Evolutionary conservation across 37 sponge, comb jelly and placozoan genomes (phyloP), one percentile per base, ranked within the genome.

Genomic region (Ianthella basta): DNA sequence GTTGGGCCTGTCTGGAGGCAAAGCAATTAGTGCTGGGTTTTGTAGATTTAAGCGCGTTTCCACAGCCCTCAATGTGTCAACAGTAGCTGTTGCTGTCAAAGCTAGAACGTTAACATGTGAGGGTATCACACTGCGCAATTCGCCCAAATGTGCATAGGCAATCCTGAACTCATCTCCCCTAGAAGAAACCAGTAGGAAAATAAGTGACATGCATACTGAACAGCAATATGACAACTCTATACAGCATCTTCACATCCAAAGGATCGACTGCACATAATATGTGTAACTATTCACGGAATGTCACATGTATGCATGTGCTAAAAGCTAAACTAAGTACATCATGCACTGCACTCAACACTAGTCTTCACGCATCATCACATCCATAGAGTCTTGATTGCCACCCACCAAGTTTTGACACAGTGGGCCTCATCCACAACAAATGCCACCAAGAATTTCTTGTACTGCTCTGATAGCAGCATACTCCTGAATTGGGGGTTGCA

Each of bases 401-500:
- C 79, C 12, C 23, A 81, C 85, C 89, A 88, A 25, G 60, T 66
- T 74, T 61, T 88, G 12, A 88, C 81, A 35, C 89, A 88, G 72
- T 88, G 89, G 1, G 89, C 81, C 63, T 88, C 89, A 88, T 88
- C 89, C 1, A 88, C 77, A 30, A 73, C 85, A 55, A 88, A 24
- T 36, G 89, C 89, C 34, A 84, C 85, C 21, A 89, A 65, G 15
- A 69, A 72, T 25, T 79, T 54, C 55, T 67, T 80, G 72, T 82
- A 91, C 14, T 12, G 4, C 25, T 83, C 8, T 14, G 80, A 67
- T 4, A 80, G 61, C 6, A 91, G 75, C 91, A 91, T 86, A 6
- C 67, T 30, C 37, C 91, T 35, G 59, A 63, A 86, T 50, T 15
- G 34, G 14, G 68, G 25, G 55, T 86, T 86, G 34, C 37, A 5